Conservation (phyloP, 2,113 vertebrate species). For the Elanoides forficatus region DNA sequence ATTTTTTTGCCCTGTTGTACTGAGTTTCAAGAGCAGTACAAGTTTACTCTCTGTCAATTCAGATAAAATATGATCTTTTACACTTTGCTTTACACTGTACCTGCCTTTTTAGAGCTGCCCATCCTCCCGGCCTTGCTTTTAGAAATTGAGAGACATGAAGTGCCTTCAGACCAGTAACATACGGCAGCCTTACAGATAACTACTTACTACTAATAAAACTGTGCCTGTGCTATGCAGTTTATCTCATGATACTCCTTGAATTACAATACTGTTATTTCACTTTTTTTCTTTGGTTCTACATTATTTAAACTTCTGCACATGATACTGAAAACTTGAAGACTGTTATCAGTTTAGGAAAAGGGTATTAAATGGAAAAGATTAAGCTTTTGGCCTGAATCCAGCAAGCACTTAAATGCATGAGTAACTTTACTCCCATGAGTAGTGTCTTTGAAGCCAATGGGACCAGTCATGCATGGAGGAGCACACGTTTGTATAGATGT, state of each 20-base stretch:
- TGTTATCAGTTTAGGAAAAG: conserved; percentile 63
- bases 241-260: conserved; percentile 54
- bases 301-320: conserved; percentile 59
- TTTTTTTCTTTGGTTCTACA: conserved; percentile 20
- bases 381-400: conserved; percentile 56
- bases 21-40: not conserved
- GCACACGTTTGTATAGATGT: not conserved
- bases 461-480: conserved; percentile 11
- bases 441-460: conserved; percentile 41
- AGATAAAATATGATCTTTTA: not conserved
- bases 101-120: not conserved
- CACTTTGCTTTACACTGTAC: not conserved
- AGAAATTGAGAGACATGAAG: not conserved
- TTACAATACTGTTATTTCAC: conserved; percentile 40
- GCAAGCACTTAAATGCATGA: conserved; percentile 64
- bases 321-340: conserved; percentile 54
- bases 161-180: not conserved
- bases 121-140: not conserved
- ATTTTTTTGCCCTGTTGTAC: not conserved
- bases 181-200: not conserved
- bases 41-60: not conserved
- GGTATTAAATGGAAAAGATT: conserved; percentile 62
- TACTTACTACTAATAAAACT: not conserved
- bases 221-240: conserved; percentile 31
- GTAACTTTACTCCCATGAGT: conserved; percentile 62